Base-by-base conservation (phyloP, 2,888 invertebrate genomes). In the Priocnemis perturbator region DNA sequence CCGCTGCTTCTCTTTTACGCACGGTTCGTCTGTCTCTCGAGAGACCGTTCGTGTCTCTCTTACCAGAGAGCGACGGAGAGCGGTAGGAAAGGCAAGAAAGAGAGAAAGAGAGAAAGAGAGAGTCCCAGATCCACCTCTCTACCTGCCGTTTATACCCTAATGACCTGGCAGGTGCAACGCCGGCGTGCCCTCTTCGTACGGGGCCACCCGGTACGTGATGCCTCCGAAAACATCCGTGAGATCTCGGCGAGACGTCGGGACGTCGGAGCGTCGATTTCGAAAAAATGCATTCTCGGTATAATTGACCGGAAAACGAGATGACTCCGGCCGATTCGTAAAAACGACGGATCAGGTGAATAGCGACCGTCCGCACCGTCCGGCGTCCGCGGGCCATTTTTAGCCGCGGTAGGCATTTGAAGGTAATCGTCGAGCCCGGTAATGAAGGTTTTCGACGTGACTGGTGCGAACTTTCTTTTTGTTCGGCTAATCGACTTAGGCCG, bases 111-210 rank as follows among this genome's bases (percentile, higher is more conserved):
- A 68, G 58, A 65, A 56, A 70, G 58, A 61, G 59, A 70, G 67
- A 64, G 50, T 68, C 66, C 58, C 52, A 59, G 69, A 62, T 61
- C 60, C 66, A 56, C 65, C 74, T 78, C 78, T 81, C 81, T 86
- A 85, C 86, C 87, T 86, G 85, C 83, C 85, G 85, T 84, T 87
- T 86, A 84, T 79, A 86, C 83, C 74, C 86, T 87, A 88, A 88
- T 87, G 87, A 88, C 87, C 86, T 83, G 82, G 86, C 88, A 88
- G 88, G 88, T 88, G 85, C 83, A 76, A 73, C 81, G 76, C 72
- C 75, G 77, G 71, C 64, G 60, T 76, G 60, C 69, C 73, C 71
- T 71, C 71, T 74, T 67, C 58, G 64, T 67, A 53, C 67, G 66
- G 74, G 74, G 72, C 78, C 77, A 81, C 76, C 74, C 79, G 74